Evolutionary conservation across 2,888 invertebrate genomes (phyloP), one percentile per base, ranked within the genome.

Genomic region (Lydus trimaculatus): DNA sequence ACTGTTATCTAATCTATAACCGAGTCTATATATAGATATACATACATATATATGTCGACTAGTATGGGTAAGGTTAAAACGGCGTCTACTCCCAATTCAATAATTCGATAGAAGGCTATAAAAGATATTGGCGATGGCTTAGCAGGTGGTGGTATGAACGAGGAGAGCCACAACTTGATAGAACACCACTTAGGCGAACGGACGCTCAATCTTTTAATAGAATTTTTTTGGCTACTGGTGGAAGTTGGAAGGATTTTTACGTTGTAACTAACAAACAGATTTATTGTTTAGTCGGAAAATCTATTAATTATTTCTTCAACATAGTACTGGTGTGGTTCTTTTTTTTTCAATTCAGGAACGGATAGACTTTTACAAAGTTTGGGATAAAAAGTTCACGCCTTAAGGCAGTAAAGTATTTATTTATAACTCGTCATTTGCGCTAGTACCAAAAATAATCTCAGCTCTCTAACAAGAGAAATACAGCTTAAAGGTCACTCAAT

Each of bases 11-110:
- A 75, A 75, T 74, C 75, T 65, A 66, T 68, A 73, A 73, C 72
- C 1, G 76, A 75, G 69, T 15, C 15, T 36, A 1, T 36, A 36
- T 36, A 36, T 15, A 36, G 0, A 28, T 28, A 28, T 28, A n/a
- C 9, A 11, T 20, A 2, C 11, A 20, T 43, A 7, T 43, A 8
- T 43, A 20, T 48, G 11, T 48, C 7, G 17, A 48, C 39, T 17
- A 0, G n/a, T 43, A 43, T 70, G 66, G 62, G 62, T 67, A 69
- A 74, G 76, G 78, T 77, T 76, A 73, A 79, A 78, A 77, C 77
- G 78, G 75, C 73, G 65, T 72, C 72, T 75, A 73, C 70, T 74
- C 74, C 72, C 76, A 75, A 78, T 78, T 79, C 78, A 78, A 79
- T 79, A 77, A 76, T 76, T 75, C 77, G 76, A 76, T 74, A 74